Evolutionary conservation across 2,113 vertebrate species (phyloP).

Genomic region (Melanerpes aurifrons): DNA sequence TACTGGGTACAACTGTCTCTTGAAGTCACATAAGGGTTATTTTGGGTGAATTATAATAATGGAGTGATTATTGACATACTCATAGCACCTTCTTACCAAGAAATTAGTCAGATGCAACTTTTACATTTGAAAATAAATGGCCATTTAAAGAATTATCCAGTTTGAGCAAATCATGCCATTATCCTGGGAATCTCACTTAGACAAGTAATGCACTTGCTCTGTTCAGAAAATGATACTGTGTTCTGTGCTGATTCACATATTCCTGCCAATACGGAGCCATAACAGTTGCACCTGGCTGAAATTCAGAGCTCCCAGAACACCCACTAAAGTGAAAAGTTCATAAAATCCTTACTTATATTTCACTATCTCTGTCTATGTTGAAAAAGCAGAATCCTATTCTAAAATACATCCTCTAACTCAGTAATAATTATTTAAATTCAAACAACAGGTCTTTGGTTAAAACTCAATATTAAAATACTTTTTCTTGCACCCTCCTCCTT

Average conservation of each 20-base stretch:
- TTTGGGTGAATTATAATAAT: background rate
- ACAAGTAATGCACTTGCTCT: background rate
- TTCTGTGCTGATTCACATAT: background rate
- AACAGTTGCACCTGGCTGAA: background rate
- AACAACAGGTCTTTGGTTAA: background rate
- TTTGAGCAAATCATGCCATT: background rate
- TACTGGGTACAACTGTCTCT: background rate
- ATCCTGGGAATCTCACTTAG: background rate
- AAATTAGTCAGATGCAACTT: background rate
- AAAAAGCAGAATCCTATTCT: background rate
- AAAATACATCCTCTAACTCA: background rate
- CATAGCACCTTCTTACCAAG: background rate
- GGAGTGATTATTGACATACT: background rate
- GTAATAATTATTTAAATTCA: background rate
- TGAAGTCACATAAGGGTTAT: slow-evolving; percentile 16
- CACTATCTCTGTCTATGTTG: background rate
- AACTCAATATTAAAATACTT: background rate
- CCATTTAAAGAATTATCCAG: background rate
- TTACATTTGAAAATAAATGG: slow-evolving; percentile 18
- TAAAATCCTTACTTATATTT: slow-evolving; percentile 1
- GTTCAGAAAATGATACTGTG: background rate
- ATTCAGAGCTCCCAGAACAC: background rate
- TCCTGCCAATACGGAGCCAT: background rate
- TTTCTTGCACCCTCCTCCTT: background rate
- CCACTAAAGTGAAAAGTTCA: background rate